Base-by-base conservation (phyloP, 2,113 vertebrate species). In the Labrus mixtus region DNA sequence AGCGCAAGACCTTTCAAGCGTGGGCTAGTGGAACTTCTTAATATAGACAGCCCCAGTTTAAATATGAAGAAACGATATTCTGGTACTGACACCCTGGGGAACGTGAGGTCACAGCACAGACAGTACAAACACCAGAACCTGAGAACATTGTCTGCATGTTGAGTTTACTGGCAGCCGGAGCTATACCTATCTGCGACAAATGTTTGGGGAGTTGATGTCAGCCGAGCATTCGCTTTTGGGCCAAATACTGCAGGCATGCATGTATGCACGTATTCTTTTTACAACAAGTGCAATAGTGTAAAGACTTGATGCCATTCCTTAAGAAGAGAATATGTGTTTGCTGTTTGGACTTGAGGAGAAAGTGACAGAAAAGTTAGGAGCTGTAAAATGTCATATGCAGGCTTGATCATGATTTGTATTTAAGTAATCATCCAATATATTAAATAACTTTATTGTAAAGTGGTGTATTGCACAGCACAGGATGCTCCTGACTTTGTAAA, bases 31-130 rank as follows among this genome's bases (percentile, higher is more conserved):
- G 55, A 59, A 45, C 64, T 54, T 68, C 84, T 86, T 81, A 76
- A 90, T 90, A 92, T 91, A 92, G 87, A 73, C 56, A 51, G 33
- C 23, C 58, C 48, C 10, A 0, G 65, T 68, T 70, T 86, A 57
- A 76, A 85, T 39, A 71, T 55, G 79, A 79, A 63, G 81, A 62
- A 20, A 50, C 10, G 55, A 76, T 87, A 88, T 83, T 85, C 82
- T 75, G 25, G 79, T 75, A 36, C 71, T 23, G 71, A 78, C 74
- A 68, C 85, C 70, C 70, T 8, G 13, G 89, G 86, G 87, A 88
- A 64, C 67, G 43, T 83, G 76, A 88, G 84, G 87, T 90, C 89
- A 81, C 50, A 62, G 41, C 48, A 63, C 70, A 36, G 17, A 60
- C 25, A 33, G 41, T 43, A 63, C 73, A 75, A 66, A 86, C 66